Evolutionary conservation across 2,113 vertebrate species (phyloP), one percentile per base, ranked within the genome.

Genomic region (Sylvietta virens): DNA sequence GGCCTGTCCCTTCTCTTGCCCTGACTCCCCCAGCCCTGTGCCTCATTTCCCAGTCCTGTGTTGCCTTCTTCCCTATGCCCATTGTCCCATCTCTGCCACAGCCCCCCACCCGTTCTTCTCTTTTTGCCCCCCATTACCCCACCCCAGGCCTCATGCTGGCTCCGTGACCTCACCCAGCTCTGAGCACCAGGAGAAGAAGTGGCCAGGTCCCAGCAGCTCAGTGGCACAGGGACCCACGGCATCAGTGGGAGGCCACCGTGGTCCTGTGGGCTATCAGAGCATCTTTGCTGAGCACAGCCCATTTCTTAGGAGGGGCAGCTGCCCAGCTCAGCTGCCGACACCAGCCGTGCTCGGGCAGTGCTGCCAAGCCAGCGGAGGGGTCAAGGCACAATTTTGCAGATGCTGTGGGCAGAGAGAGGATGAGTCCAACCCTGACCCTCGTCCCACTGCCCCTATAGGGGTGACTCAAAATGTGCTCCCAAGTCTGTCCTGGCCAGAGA

Each of bases 291-390:
- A 42, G 56, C 4, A 5, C 45, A 37, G n/a, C 37, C 45, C 1
- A 1, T 65, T 86, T 86, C 42, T 50, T 16, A 40, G 45, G 66
- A 76, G 39, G 3, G 61, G 24, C 2, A 11, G 40, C 35, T 15
- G 4, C 26, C 22, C 33, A 20, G 39, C 23, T 40, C 48, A 47
- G 90, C 69, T 44, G 48, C 51, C 58, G 4, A 6, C 30, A 15
- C 17, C 33, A 76, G 50, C 24, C 12, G 4, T 2, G 3, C 56
- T 37, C 0, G 1, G n/a, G 22, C 37, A 51, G 30, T 4, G 2
- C 65, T 78, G 78, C 39, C 23, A 31, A 78, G 28, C 22, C 16
- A 11, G 39, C 0, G 2, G 45, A 33, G 22, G 20, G 44, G 57
- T 71, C 6, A 2, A 40, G 35, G 26, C 33, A 71, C 3, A 4